A percentile compares a stretch with the other conserved stretches of the same genome.
Conservation (phyloP, 1,140 invertebrate species). For the Tribolium madens region DNA sequence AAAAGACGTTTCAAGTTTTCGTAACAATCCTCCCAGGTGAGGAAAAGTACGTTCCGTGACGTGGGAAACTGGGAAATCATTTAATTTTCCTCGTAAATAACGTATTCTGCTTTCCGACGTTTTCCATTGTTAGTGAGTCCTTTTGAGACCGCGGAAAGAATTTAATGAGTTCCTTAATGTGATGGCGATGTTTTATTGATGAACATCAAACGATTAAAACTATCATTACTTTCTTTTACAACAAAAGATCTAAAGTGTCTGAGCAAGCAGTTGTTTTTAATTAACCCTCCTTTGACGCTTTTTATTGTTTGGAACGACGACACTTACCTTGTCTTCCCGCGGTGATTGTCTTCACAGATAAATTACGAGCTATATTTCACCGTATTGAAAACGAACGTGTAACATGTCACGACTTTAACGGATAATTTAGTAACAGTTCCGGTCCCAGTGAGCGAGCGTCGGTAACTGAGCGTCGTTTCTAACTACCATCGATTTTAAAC, state of each 20-base stretch:
- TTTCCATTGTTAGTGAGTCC: constrained; percentile 45
- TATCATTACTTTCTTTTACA: constrained; percentile 32
- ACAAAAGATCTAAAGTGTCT: constrained; percentile 17
- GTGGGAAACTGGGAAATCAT: constrained; percentile 49
- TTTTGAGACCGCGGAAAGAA: constrained; percentile 47
- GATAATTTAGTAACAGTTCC: constrained; percentile 43
- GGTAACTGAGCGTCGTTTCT: constrained; percentile 52
- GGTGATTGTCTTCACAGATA: not conserved
- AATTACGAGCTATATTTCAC: constrained; percentile 20
- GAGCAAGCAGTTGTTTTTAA: constrained; percentile 34
- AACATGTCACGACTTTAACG: constrained; percentile 43
- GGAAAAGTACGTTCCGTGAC: constrained; percentile 34
- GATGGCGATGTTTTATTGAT: constrained; percentile 49
- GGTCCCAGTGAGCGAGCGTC: constrained; percentile 45
- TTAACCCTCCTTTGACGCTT: not conserved
- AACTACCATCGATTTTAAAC: constrained; percentile 55
- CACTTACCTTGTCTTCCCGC: constrained; percentile 11
- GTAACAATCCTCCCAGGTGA: constrained; percentile 44
- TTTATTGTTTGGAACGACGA: not conserved
- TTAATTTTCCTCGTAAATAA: constrained; percentile 50
- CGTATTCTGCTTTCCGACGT: constrained; percentile 44
- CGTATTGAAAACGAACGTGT: constrained; percentile 34
- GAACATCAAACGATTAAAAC: constrained; percentile 46
- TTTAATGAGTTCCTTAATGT: constrained; percentile 48
- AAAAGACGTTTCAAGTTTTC: constrained; percentile 48